Conservation (phyloP, 2,797 vertebrate species). For the Manis javanica region DNA sequence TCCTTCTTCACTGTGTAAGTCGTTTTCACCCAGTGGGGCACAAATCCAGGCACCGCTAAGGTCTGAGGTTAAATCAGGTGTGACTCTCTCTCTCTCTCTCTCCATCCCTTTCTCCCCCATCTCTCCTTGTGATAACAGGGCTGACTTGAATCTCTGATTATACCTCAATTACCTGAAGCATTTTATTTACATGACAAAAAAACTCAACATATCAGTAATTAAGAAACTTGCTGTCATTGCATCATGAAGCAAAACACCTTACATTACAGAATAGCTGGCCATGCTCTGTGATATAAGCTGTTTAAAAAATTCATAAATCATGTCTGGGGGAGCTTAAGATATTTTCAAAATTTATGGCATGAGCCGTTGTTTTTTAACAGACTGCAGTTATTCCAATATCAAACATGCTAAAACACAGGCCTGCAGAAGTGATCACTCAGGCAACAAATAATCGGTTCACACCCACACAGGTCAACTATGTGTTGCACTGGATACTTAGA, state of each 20-base stretch:
- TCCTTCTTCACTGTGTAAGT: neutral
- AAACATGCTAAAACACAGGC: slow-evolving; percentile 29
- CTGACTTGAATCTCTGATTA: slow-evolving; percentile 20
- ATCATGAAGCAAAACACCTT: neutral
- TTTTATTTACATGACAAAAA: slow-evolving; percentile 15
- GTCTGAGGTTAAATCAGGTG: neutral
- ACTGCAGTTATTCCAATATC: neutral
- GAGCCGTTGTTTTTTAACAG: slow-evolving; percentile 39
- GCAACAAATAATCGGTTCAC: slow-evolving; percentile 38
- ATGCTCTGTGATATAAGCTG: neutral
- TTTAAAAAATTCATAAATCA: slow-evolving; percentile 37
- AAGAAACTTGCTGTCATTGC: neutral
- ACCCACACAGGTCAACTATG: neutral
- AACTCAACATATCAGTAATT: neutral
- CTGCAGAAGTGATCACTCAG: neutral
- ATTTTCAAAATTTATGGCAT: neutral
- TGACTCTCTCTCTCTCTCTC: neutral
- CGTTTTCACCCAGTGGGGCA: neutral
- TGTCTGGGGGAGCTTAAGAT: neutral
- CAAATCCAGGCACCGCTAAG: neutral
- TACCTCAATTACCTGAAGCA: slow-evolving; percentile 42
- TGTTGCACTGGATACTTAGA: neutral
- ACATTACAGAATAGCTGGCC: neutral
- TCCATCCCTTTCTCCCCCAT: neutral
- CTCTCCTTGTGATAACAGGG: neutral